Conservation (phyloP, 1,140 invertebrate genomes). For the Diachasmimorpha longicaudata region DNA sequence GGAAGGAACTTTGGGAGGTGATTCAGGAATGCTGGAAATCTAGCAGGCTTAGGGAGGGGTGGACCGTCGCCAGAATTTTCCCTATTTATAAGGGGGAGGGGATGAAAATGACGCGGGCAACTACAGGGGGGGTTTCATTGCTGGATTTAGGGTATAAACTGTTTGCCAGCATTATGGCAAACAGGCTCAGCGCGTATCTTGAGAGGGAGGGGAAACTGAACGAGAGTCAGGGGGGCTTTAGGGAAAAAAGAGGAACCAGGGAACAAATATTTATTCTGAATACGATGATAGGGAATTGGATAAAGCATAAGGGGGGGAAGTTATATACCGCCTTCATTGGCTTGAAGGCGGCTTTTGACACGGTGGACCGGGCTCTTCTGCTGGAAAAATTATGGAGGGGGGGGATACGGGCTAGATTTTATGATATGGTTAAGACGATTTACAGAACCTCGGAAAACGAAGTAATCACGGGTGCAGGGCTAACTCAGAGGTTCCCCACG, state of each 20-base stretch:
- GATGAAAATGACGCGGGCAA: too few relatives aligned
- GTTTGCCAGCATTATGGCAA: neutral
- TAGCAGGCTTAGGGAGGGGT: too few relatives aligned
- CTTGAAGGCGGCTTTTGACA: neutral
- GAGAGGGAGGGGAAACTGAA: too few relatives aligned
- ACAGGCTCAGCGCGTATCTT: neutral
- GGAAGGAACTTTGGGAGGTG: too few relatives aligned
- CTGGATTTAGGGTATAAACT: neutral
- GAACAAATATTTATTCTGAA: neutral
- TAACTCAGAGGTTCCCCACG: neutral
- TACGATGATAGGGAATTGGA: neutral
- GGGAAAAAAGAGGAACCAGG: neutral
- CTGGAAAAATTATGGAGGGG: neutral
- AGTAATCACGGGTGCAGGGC: neutral
- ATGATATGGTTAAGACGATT: neutral
- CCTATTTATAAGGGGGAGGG: too few relatives aligned
- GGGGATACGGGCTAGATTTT: neutral
- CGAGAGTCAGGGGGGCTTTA: neutral
- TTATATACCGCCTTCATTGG: neutral
- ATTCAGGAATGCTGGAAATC: too few relatives aligned
- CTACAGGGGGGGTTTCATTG: neutral
- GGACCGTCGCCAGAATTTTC: too few relatives aligned
- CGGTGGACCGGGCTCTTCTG: neutral
- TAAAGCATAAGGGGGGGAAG: neutral
- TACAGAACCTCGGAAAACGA: neutral